Base-by-base conservation (phyloP, 2,888 invertebrate genomes). In the Plagodis pulveraria region DNA sequence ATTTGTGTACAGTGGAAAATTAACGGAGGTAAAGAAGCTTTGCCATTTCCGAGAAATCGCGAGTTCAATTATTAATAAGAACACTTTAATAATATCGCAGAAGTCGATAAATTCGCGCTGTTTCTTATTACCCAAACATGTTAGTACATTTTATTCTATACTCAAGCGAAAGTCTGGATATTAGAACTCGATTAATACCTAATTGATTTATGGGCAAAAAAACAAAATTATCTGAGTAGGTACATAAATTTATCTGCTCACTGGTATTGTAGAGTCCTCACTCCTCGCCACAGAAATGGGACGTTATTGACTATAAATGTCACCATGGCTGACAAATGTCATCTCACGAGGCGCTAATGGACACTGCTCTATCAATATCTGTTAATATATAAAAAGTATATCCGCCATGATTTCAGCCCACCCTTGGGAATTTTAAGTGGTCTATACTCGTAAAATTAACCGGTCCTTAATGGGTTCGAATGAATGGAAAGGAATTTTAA, bases 321-420 rank as follows among this genome's bases (percentile, higher is more conserved):
- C 72, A 74, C 76, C 78, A 78, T 80, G 72, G 80, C 78, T 82
- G 82, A 74, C 69, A 73, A 63, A 67, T 66, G 69, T 77, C 80
- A 83, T 83, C 82, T 84, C 78, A 73, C 66, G 72, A 81, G 82
- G 84, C 86, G 87, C 81, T 88, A 89, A 89, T 87, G 88, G 84
- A 75, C 74, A 74, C 72, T 76, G 72, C 72, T 71, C 73, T 76
- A 53, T 56, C 55, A 56, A 73, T 72, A 81, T 80, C 80, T 80
- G 82, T 76, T 78, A 78, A 76, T 78, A 80, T 77, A 78, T 80
- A 22, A 22, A 22, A 22, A 81, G 80, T 79, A 84, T 87, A 86
- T 86, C 88, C 85, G 84, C 86, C 78, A 77, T 76, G 80, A 84
- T 87, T 86, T 81, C 78, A 81, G 80, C 71, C 74, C 78, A 77